Percentiles rank a stretch among this genome's conserved stretches.
Conservation (phyloP, 2,797 vertebrate genomes). For the Sebastes iracundus region DNA sequence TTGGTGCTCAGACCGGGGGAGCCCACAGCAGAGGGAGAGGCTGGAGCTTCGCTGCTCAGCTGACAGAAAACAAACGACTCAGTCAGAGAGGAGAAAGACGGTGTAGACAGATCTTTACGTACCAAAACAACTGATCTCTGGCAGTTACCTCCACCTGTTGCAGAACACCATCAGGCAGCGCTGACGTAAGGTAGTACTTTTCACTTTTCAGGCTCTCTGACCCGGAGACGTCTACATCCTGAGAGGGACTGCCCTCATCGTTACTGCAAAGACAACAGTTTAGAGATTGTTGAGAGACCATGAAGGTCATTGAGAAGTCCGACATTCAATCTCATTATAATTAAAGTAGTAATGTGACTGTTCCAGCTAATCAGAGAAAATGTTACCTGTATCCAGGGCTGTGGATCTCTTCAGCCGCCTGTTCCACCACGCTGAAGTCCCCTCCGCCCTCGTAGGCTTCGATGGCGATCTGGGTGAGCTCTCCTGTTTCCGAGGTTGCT, state of each 20-base stretch:
- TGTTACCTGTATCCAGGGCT: slow-evolving; percentile 84
- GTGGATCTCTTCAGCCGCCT: slow-evolving; percentile 85
- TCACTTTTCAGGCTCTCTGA: slow-evolving; percentile 82
- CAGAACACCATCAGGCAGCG: slow-evolving; percentile 81
- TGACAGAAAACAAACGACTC: slow-evolving; percentile 50
- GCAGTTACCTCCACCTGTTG: slow-evolving; percentile 89
- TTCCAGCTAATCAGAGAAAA: not conserved
- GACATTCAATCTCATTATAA: not conserved
- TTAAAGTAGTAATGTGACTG: not conserved
- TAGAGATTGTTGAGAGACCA: not conserved
- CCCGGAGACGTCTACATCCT: slow-evolving; percentile 78
- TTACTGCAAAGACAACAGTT: slow-evolving; percentile 63
- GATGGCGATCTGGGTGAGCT: slow-evolving; percentile 90
- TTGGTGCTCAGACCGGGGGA: slow-evolving; percentile 81
- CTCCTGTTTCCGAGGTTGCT: slow-evolving; percentile 73
- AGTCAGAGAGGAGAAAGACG: not conserved
- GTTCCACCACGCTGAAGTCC: slow-evolving; percentile 90
- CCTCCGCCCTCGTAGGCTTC: slow-evolving; percentile 78
- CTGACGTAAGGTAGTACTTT: slow-evolving; percentile 87
- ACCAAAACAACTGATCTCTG: not conserved
- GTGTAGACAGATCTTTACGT: not conserved
- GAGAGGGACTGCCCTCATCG: slow-evolving; percentile 76
- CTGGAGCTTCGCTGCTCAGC: slow-evolving; percentile 85
- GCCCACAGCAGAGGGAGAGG: slow-evolving; percentile 76
- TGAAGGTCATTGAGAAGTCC: not conserved